These are phyloP conservation scores for Phoeniculus purpureus DNA, from an alignment of 2,797 vertebrate species.

Conservation along the genomic window DNA sequence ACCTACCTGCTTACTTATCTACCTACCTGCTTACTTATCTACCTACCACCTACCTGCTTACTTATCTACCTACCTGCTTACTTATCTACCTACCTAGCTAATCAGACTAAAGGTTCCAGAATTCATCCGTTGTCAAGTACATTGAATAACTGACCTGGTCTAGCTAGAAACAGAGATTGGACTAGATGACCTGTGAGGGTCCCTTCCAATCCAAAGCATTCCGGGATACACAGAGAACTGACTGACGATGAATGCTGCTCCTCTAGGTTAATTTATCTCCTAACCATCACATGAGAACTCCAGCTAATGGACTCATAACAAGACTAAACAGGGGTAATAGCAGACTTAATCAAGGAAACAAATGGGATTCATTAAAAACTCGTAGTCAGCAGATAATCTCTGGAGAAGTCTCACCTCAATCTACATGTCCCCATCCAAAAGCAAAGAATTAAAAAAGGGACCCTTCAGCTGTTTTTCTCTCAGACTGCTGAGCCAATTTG, in stretches of 20 bases:
- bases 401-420: slow-evolving; percentile 69
- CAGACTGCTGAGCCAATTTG: slow-evolving; percentile 37
- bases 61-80: no score
- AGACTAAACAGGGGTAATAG: slow-evolving; percentile 78
- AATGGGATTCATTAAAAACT: slow-evolving; percentile 83
- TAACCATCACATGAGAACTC: slow-evolving; percentile 77
- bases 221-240: slow-evolving; percentile 58
- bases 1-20: no score
- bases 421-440: slow-evolving; percentile 70
- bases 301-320: slow-evolving; percentile 75
- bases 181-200: no score
- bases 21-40: no score
- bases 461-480: slow-evolving; percentile 61
- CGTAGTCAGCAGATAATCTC: slow-evolving; percentile 75
- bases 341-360: slow-evolving; percentile 83
- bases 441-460: slow-evolving; percentile 37
- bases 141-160: slow-evolving; percentile 40
- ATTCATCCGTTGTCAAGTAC: slow-evolving; percentile 67
- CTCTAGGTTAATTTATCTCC: slow-evolving; percentile 77
- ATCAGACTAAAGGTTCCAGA: slow-evolving; percentile 45
- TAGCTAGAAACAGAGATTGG: no score
- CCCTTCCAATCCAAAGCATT: no score
- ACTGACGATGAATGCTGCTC: slow-evolving; percentile 72
- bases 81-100: no score
- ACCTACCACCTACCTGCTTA: no score